Base-by-base conservation (phyloP, 2,797 vertebrate genomes). In the Austrolebias charrua region DNA sequence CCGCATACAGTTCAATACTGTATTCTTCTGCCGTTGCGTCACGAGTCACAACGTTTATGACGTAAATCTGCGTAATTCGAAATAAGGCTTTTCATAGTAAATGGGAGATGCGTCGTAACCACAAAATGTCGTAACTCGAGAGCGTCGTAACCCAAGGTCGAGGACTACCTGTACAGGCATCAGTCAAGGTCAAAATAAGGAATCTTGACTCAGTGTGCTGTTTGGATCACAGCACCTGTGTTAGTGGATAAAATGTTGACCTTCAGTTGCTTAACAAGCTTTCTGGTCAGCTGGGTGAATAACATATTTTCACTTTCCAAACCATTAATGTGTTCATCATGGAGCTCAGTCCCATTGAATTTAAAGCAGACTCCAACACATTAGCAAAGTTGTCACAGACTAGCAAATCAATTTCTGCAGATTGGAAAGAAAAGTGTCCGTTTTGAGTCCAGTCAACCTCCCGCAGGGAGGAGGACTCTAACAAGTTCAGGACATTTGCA, bases 401-500 rank as follows among this genome's bases (percentile, higher is more conserved):
- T 15, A 24, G 38, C 24, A 42, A 76, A 85, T 79, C 1, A 69
- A 77, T 82, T 52, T 60, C 3, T 53, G 63, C 61, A 46, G 44
- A 53, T 47, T 40, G 46, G 3, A 40, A 40, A 40, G 13, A 60
- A 75, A 83, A 78, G 60, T 61, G 66, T 79, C 57, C 81, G 68
- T 73, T 73, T 50, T 38, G 66, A 74, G 71, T 68, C 75, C 55
- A 60, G 75, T 73, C 63, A 20, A 48, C 56, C 60, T 63, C 55
- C 16, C 19, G 58, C 58, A 5, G 28, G 46, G 64, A 13, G 72
- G 71, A 67, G 51, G 0, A 76, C 75, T 79, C 57, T 66, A 83
- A 79, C 61, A 80, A 76, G 81, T 76, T 84, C 69, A 77, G 63
- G 67, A 49, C 45, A 86, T 88, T 82, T 73, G 84, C 81, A 85